Conservation (phyloP, 2,113 vertebrate genomes). For the Chionomys nivalis region DNA sequence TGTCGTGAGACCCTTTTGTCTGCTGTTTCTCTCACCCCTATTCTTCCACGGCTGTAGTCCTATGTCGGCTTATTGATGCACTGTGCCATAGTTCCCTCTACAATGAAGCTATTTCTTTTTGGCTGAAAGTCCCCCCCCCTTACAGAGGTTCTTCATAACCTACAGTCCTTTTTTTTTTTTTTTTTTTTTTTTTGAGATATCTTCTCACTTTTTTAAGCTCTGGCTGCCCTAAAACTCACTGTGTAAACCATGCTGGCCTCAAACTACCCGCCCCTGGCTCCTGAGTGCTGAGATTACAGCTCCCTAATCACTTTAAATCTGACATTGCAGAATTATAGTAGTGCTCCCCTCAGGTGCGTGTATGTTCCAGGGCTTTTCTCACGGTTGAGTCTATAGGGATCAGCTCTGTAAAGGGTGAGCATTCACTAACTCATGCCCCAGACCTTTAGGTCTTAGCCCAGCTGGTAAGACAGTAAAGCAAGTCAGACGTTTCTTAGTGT, state of each 20-base stretch:
- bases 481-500: not conserved
- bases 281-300: not conserved
- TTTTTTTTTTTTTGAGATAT: no score
- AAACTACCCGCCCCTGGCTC: not conserved
- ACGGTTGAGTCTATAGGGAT: not conserved
- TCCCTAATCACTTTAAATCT: not conserved
- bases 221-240: not conserved
- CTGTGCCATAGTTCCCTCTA: not conserved
- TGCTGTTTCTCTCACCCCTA: not conserved
- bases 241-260: not conserved
- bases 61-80: not conserved
- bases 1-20: not conserved
- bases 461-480: not conserved
- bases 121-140: not conserved
- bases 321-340: conserved; percentile 20
- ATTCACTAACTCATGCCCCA: not conserved
- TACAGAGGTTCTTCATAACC: not conserved
- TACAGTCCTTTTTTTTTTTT: not conserved
- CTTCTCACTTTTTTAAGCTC: not conserved
- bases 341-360: not conserved
- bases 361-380: not conserved
- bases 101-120: not conserved
- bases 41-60: not conserved
- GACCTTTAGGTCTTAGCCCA: conserved; percentile 3
- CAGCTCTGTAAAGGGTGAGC: not conserved